Evolutionary conservation across 2,797 vertebrate species (phyloP).

Genomic region (Protosalanx chinensis): DNA sequence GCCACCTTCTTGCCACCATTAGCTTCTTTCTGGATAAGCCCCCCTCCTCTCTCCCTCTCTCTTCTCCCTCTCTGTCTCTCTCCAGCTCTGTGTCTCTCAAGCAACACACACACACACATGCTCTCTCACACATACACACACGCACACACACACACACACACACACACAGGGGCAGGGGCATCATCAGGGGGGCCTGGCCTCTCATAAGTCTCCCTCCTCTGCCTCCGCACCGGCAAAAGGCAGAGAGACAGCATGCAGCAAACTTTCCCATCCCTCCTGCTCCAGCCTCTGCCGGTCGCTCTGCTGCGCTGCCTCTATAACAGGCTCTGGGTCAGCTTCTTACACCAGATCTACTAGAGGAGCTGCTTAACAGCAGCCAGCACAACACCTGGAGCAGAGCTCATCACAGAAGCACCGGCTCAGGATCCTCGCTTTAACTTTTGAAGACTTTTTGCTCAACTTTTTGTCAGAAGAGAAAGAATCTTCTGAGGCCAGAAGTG

Average conservation of each 20-base stretch:
- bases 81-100: background rate
- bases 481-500: slow-evolving; percentile 4
- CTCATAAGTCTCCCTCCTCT: slow-evolving; percentile 41
- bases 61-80: slow-evolving; percentile 7
- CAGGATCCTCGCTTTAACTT: background rate
- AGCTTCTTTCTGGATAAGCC: slow-evolving; percentile 16
- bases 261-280: slow-evolving; percentile 58
- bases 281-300: slow-evolving; percentile 43
- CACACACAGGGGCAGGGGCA: slow-evolving; percentile 21
- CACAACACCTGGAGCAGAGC: slow-evolving; percentile 39
- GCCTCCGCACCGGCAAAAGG: slow-evolving; percentile 53
- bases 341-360: slow-evolving; percentile 33
- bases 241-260: slow-evolving; percentile 61
- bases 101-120: slow-evolving; percentile 11
- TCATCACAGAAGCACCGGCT: slow-evolving; percentile 7
- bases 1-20: slow-evolving; percentile 68
- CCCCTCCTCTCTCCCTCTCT: slow-evolving; percentile 5
- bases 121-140: slow-evolving; percentile 23
- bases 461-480: background rate
- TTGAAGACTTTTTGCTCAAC: background rate
- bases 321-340: slow-evolving; percentile 41
- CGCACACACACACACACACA: slow-evolving; percentile 20
- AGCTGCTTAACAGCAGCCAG: slow-evolving; percentile 22
- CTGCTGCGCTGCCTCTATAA: slow-evolving; percentile 45
- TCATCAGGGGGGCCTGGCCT: slow-evolving; percentile 42